Evolutionary conservation across 92 coral and sea anemone species (phyloP).

Genomic region (Umimayanthus kanabou): DNA sequence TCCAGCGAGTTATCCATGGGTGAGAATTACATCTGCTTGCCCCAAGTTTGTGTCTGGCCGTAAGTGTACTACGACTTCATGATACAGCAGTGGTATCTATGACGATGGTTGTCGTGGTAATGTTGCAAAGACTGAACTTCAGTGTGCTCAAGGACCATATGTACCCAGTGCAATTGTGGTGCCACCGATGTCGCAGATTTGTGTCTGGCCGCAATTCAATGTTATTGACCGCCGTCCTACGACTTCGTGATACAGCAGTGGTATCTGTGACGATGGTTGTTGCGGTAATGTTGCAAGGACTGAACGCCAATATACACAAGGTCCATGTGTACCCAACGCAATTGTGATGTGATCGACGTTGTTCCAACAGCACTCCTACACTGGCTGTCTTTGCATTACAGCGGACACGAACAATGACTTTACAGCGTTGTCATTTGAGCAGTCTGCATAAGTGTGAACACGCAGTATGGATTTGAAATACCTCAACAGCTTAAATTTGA

Average conservation of each 20-base stretch:
- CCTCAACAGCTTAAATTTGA: too few relatives aligned
- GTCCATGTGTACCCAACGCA: neutral
- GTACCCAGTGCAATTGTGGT: too few relatives aligned
- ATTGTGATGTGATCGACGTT: neutral
- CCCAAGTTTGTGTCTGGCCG: neutral
- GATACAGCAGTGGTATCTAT: too few relatives aligned
- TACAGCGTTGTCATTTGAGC: neutral
- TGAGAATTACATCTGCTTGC: neutral
- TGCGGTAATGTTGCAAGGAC: neutral
- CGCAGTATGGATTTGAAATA: neutral
- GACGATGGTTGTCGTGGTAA: too few relatives aligned
- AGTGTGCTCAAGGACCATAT: too few relatives aligned
- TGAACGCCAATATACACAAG: neutral
- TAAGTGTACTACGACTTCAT: too few relatives aligned
- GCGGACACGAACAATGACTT: neutral
- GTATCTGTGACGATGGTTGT: neutral
- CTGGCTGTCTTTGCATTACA: neutral
- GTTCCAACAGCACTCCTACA: neutral
- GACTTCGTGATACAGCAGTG: neutral
- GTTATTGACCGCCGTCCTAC: neutral
- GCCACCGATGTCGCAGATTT: too few relatives aligned
- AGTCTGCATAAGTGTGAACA: neutral
- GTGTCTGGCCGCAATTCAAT: neutral
- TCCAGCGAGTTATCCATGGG: neutral
- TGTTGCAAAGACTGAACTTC: too few relatives aligned